phyloP scores from a whole-genome alignment of 2,797 vertebrate species.

The Channallabes apus region DNA sequence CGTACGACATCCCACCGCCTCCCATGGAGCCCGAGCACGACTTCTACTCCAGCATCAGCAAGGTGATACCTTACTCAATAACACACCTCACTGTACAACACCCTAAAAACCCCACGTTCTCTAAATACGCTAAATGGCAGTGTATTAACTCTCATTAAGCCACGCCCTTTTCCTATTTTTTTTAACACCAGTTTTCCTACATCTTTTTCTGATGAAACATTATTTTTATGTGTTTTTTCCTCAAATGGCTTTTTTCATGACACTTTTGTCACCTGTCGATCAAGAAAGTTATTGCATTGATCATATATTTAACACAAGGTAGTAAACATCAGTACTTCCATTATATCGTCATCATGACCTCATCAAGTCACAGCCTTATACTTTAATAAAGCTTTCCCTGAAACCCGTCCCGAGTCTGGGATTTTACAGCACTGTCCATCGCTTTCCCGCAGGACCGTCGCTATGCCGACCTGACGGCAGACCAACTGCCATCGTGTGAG shows the following conservation, averaged over 20 bases:
- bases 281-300: not conserved
- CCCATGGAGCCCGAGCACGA: constrained; percentile 87
- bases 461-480: constrained; percentile 79
- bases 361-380: too few species aligned
- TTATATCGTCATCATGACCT: not conserved
- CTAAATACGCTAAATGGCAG: not conserved
- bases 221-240: not conserved
- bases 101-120: not conserved
- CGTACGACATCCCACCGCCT: constrained; percentile 87
- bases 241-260: not conserved
- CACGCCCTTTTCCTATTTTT: not conserved
- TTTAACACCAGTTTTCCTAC: too few species aligned
- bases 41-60: constrained; percentile 87
- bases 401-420: not conserved
- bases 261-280: not conserved
- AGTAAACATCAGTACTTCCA: not conserved
- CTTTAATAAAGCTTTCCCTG: not conserved
- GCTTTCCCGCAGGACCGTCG: constrained; percentile 56
- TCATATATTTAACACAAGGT: not conserved
- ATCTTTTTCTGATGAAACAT: not conserved
- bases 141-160: not conserved
- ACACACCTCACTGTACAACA: not conserved
- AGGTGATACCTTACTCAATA: constrained; percentile 70
- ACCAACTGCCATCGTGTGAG: constrained; percentile 86
- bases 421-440: not conserved